Evolutionary conservation across 2,797 vertebrate species (phyloP).

Genomic region (Anableps anableps): DNA sequence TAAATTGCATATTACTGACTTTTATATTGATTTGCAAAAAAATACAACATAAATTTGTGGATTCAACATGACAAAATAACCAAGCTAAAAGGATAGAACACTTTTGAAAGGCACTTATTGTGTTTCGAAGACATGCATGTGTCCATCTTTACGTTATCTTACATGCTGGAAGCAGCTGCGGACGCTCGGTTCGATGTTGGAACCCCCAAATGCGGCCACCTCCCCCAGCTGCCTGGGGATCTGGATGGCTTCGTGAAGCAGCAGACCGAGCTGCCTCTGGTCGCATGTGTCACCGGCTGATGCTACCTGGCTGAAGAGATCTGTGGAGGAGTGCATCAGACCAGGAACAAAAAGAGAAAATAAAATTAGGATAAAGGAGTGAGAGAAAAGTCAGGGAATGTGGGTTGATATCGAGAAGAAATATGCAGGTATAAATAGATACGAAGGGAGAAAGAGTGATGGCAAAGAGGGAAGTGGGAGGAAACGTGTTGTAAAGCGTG

Average conservation of each 20-base stretch:
- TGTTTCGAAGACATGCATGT: neutral
- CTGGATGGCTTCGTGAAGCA: conserved; percentile 96
- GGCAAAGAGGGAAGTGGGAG: conserved; percentile 27
- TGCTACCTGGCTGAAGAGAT: conserved; percentile 93
- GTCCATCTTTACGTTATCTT: conserved; percentile 55
- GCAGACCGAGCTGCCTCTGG: conserved; percentile 92
- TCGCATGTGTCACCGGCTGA: conserved; percentile 92
- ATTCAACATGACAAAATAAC: neutral
- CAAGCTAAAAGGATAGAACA: neutral
- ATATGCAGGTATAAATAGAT: conserved; percentile 42
- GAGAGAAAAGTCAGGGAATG: conserved; percentile 27
- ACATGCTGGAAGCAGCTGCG: conserved; percentile 98
- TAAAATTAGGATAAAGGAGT: conserved; percentile 1
- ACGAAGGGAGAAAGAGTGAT: conserved; percentile 15
- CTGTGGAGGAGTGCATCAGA: conserved; percentile 65
- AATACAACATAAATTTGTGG: neutral
- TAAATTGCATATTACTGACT: neutral
- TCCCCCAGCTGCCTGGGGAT: conserved; percentile 95
- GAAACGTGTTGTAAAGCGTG: conserved; percentile 9
- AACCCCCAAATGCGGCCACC: conserved; percentile 96
- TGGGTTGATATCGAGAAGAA: conserved; percentile 35
- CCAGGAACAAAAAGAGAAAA: neutral
- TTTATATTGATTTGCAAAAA: too few relatives aligned
- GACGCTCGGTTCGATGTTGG: conserved; percentile 97
- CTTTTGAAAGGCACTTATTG: neutral